Percentiles rank a stretch among this genome's conserved stretches.
Conservation (phyloP, 2,797 vertebrate species). For the Columba guinea region DNA sequence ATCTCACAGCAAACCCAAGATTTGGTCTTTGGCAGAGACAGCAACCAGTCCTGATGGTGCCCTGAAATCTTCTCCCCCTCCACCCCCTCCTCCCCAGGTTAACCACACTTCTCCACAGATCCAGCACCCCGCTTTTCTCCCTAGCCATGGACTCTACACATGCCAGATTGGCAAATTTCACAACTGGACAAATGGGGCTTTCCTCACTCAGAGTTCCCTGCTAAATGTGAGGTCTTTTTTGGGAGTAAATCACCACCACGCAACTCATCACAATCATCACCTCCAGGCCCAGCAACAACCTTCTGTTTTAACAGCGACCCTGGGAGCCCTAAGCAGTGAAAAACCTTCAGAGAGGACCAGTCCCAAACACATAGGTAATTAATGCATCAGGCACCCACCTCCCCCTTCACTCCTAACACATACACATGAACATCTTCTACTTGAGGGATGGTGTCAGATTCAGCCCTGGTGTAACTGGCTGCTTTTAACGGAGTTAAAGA, state of each 20-base stretch:
- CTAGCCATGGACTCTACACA: conserved; percentile 98
- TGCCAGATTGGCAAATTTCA: conserved; percentile 99
- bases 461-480: not conserved
- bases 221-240: conserved; percentile 95
- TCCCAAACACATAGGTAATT: conserved; percentile 94
- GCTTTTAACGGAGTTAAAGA: not conserved
- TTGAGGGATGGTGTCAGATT: not conserved
- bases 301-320: conserved; percentile 82
- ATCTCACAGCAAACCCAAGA: conserved; percentile 95
- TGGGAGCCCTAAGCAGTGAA: conserved; percentile 83
- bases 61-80: conserved; percentile 89
- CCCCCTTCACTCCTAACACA: not conserved
- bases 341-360: conserved; percentile 87
- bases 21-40: conserved; percentile 98
- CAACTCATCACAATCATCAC: conserved; percentile 82
- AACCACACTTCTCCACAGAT: conserved; percentile 83
- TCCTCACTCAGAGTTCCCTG: conserved; percentile 95
- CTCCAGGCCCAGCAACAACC: conserved; percentile 83
- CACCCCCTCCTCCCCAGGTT: conserved; percentile 81
- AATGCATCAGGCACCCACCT: not conserved
- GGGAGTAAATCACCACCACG: conserved; percentile 91
- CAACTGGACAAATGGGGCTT: conserved; percentile 97
- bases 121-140: conserved; percentile 94
- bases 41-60: conserved; percentile 93
- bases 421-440: not conserved